A percentile compares a stretch with the other conserved stretches of the same genome.
Conservation (phyloP, 2,797 vertebrate genomes). For the Bradypodion pumilum region DNA sequence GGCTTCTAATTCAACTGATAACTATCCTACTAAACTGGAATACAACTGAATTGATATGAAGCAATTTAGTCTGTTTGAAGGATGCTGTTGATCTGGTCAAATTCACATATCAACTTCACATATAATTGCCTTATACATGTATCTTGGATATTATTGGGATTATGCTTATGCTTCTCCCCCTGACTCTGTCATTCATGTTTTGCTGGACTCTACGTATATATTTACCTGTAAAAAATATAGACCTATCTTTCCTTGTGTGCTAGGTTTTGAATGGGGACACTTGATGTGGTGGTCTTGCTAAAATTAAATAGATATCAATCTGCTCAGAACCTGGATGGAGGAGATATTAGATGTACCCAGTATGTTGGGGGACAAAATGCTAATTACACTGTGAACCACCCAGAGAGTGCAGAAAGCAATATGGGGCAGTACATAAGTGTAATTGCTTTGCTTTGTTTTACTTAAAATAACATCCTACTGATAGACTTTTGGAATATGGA, state of each 20-base stretch:
- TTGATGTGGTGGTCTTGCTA: neutral
- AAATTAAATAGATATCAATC: neutral
- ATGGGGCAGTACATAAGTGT: no score
- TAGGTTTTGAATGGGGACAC: neutral
- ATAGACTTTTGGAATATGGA: neutral
- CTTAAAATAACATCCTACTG: neutral
- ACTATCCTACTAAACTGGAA: constrained; percentile 18
- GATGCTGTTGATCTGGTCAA: neutral
- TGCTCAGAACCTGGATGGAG: neutral
- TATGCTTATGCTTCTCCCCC: neutral
- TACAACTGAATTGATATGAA: constrained; percentile 8
- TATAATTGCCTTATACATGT: neutral
- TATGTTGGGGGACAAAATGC: no score
- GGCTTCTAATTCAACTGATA: constrained; percentile 24
- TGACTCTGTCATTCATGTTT: neutral
- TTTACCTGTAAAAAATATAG: neutral
- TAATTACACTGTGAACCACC: no score
- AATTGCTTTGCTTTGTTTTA: no score
- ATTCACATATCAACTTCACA: no score
- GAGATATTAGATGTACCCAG: no score
- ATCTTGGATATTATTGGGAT: neutral
- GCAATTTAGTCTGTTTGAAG: constrained; percentile 1
- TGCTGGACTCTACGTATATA: neutral
- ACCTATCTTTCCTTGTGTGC: neutral
- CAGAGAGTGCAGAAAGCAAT: no score